Percentiles rank a stretch among this genome's conserved stretches.
Conservation (phyloP, 1,140 invertebrate species). For the Orchesella cincta region DNA sequence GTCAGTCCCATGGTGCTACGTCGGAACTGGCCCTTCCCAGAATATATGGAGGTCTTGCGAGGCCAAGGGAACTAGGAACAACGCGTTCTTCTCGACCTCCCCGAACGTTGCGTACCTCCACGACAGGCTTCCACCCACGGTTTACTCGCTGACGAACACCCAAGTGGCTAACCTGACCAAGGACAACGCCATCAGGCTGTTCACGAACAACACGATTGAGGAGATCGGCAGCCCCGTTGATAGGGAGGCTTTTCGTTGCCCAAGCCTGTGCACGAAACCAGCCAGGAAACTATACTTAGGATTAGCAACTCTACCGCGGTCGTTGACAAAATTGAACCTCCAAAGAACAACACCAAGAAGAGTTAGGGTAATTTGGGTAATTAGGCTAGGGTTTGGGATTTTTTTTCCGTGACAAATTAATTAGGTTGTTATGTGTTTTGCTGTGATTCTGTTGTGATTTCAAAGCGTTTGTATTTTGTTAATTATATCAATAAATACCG, state of each 20-base stretch:
- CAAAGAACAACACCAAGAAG: too few species aligned
- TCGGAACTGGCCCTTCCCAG: conserved; percentile 44
- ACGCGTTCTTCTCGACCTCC: background rate
- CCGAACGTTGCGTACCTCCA: conserved; percentile 45
- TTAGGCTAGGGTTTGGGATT: too few species aligned
- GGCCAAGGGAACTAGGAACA: background rate
- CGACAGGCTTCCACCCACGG: conserved; percentile 43
- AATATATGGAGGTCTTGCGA: conserved; percentile 49
- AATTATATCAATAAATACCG: too few species aligned
- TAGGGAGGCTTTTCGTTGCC: background rate
- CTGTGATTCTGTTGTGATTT: too few species aligned
- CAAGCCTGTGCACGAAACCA: background rate
- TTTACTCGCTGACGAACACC: conserved; percentile 37
- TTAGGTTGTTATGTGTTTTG: too few species aligned
- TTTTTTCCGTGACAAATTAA: too few species aligned
- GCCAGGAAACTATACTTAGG: background rate
- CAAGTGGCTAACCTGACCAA: conserved; percentile 47
- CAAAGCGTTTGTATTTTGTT: too few species aligned
- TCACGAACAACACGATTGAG: conserved; percentile 10
- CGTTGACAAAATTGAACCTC: background rate
- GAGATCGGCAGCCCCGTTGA: background rate
- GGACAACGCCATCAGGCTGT: conserved; percentile 43
- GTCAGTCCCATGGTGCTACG: conserved; percentile 49
- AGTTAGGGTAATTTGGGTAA: too few species aligned
- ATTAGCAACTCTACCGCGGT: background rate